These are phyloP conservation scores for Amphiprion clarkii DNA, from an alignment of 2,797 vertebrate genomes.

Conservation along the genomic window DNA sequence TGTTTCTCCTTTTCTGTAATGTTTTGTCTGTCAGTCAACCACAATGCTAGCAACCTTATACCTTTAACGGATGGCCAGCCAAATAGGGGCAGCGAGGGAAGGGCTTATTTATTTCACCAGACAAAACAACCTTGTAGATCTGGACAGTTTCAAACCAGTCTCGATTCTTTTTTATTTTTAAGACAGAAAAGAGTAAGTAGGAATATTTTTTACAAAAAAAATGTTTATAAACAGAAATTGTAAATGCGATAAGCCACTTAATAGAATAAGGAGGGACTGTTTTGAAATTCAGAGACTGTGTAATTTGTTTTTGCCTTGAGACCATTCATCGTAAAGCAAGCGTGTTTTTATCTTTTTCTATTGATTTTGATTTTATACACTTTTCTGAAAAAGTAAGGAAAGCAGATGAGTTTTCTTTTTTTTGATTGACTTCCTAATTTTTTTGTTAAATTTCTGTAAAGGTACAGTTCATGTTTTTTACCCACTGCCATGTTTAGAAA, in stretches of 20 bases:
- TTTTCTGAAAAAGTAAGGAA: conserved; percentile 28
- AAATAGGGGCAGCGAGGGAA: conserved; percentile 69
- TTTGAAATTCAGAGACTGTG: conserved; percentile 45
- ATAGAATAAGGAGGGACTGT: conserved; percentile 51
- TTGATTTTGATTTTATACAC: conserved; percentile 52
- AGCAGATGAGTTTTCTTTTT: conserved; percentile 20
- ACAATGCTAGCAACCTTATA: conserved; percentile 65
- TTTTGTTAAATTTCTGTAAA: conserved; percentile 26
- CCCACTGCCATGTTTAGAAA: conserved; percentile 42
- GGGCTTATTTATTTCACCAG: conserved; percentile 82
- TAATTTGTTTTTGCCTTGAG: conserved; percentile 60
- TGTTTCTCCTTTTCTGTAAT: conserved; percentile 38
- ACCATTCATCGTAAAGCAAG: conserved; percentile 53
- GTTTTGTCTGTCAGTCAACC: conserved; percentile 63
- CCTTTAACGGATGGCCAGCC: conserved; percentile 73
- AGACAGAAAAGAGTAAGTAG: conserved; percentile 12
- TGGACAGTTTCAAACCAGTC: conserved; percentile 57
- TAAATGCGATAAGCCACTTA: conserved; percentile 55
- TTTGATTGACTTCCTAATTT: conserved; percentile 41
- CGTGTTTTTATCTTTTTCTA: conserved; percentile 40
- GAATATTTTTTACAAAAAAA: conserved; percentile 34
- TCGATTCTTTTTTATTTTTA: not conserved
- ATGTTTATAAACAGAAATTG: conserved; percentile 38
- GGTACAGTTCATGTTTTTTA: conserved; percentile 47
- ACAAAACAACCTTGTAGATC: conserved; percentile 61